Evolutionary conservation across 37 sponge, comb jelly and placozoan species (phyloP), one percentile per base, ranked within the genome.

Genomic region (Spongilla lacustris): DNA sequence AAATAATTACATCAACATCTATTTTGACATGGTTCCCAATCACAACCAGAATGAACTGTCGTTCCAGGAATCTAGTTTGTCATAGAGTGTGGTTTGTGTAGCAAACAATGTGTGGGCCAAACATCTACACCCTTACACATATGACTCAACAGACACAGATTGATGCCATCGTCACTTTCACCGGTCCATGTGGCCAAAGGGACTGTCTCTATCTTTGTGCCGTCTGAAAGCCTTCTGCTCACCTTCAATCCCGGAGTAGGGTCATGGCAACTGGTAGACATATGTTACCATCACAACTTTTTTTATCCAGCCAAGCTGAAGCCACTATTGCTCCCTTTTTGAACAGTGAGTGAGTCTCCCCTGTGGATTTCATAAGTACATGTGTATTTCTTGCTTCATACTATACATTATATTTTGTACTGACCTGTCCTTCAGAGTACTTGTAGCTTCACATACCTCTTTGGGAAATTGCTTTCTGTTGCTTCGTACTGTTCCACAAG

Each of bases 251-350:
- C 1, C 58, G 11, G 58, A 58, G 14, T 58, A 13, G 58, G 58
- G 11, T 58, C 58, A 58, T 58, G 58, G 58, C 58, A 58, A 58
- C 58, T 58, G 58, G 58, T 58, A 9, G 75, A 80, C 78, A 80
- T n/a, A n/a, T n/a, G n/a, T 72, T 27, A 80, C 80, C 48, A 68
- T 72, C n/a, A 86, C 87, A 22, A 31, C 21, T 70, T 86, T 86
- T n/a, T 29, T 34, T 35, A 75, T 86, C 87, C 69, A 70, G 33
- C 87, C 87, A 86, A 13, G 75, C 81, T n/a, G 81, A 38, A n/a
- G 78, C 78, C 24, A 34, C 26, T 21, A 86, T 34, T 27, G 69
- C 82, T 27, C 86, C 86, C 26, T 35, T 33, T n/a, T 68, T 85
- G 86, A 25, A 85, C 67, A 14, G 58, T 69, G 22, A 74, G 66